Conservation (phyloP, 2,113 vertebrate genomes). For the Bubo scandiacus region DNA sequence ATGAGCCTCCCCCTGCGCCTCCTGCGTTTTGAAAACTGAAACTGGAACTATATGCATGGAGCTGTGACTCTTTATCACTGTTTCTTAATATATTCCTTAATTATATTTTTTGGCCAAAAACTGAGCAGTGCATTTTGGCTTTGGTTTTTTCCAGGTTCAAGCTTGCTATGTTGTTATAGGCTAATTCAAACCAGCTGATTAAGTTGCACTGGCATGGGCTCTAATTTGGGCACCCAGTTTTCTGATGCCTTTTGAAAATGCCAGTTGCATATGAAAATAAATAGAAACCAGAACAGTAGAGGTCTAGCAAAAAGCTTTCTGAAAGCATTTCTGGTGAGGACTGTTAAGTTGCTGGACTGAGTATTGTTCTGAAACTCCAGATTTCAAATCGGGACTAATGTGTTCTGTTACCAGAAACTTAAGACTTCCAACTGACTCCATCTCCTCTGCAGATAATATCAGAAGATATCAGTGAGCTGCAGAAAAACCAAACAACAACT, state of each 20-base stretch:
- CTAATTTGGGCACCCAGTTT: background rate
- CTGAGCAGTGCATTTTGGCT: background rate
- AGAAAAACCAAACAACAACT: conserved; percentile 96
- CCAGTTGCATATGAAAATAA: background rate
- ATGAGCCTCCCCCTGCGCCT: background rate
- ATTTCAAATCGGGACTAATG: background rate
- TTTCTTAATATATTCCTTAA: background rate
- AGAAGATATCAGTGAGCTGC: conserved; percentile 93
- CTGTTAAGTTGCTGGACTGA: background rate
- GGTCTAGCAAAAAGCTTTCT: background rate
- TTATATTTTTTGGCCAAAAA: background rate
- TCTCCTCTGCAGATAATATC: conserved; percentile 87
- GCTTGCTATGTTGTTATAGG: background rate
- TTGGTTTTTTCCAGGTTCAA: background rate
- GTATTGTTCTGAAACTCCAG: background rate
- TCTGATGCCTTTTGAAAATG: background rate
- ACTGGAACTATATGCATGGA: rapidly evolving
- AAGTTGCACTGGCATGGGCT: background rate
- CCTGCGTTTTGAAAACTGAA: background rate
- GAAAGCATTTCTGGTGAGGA: background rate
- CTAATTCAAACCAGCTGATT: background rate
- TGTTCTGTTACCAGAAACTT: background rate
- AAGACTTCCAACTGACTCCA: background rate
- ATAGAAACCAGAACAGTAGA: background rate
- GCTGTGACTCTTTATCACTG: background rate